phyloP scores from a whole-genome alignment of 2,113 vertebrate species.

The Opisthocomus hoazin region DNA sequence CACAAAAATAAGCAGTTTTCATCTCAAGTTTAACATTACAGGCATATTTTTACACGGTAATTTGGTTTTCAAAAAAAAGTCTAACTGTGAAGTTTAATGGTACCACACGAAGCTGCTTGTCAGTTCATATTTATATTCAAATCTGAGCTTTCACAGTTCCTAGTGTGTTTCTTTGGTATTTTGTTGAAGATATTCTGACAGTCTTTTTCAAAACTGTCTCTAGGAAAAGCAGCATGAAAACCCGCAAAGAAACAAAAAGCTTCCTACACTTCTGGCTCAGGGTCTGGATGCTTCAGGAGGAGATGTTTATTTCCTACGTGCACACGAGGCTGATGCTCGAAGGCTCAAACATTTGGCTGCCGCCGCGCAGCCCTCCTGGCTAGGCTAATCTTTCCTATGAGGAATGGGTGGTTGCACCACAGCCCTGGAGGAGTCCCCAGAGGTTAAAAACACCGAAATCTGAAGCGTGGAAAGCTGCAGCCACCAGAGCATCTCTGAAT shows the following conservation, averaged over 20 bases:
- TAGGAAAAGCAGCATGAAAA: constrained; percentile 48
- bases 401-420: neutral
- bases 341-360: neutral
- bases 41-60: constrained; percentile 75
- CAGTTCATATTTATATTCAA: constrained; percentile 70
- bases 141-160: constrained; percentile 60
- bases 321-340: neutral
- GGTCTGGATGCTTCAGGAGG: neutral
- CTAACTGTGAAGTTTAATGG: constrained; percentile 76
- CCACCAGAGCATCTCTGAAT: neutral
- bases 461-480: neutral
- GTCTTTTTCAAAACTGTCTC: constrained; percentile 55
- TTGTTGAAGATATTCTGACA: constrained; percentile 49
- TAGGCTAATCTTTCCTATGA: neutral
- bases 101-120: constrained; percentile 70
- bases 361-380: accelerated
- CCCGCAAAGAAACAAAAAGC: constrained; percentile 28
- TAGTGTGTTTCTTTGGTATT: constrained; percentile 49
- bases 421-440: neutral
- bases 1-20: constrained; percentile 74
- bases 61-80: constrained; percentile 68
- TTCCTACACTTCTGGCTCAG: constrained; percentile 6
- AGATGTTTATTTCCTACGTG: neutral
- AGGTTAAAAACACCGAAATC: neutral
- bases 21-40: constrained; percentile 67